phyloP scores from a whole-genome alignment of 2,888 invertebrate genomes.

The Megaustenia siamemsis region DNA sequence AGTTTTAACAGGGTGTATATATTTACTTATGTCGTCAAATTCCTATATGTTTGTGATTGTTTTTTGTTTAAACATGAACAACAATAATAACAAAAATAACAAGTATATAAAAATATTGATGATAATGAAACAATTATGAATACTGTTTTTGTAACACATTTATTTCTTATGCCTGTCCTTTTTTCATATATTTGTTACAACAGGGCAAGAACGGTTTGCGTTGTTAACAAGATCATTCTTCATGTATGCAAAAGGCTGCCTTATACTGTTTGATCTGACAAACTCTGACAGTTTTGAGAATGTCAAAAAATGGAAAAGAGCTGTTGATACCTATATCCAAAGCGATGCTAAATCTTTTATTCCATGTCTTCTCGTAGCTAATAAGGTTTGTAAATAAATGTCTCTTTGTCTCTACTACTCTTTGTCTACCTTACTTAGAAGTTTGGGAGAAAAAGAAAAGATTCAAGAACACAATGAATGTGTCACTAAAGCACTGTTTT shows the following conservation, averaged over 20 bases:
- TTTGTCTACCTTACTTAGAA: neutral
- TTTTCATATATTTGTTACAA: neutral
- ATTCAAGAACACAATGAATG: too few relatives aligned
- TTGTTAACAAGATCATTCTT: constrained; percentile 54
- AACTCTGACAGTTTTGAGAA: constrained; percentile 41
- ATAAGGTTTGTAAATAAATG: constrained; percentile 47
- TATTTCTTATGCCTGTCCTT: too few relatives aligned
- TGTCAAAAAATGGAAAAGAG: constrained; percentile 48
- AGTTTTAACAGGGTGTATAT: too few relatives aligned
- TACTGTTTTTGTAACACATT: too few relatives aligned
- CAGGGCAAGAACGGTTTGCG: constrained; percentile 50
- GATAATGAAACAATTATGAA: too few relatives aligned
- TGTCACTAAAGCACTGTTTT: too few relatives aligned
- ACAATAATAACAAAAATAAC: too few relatives aligned
- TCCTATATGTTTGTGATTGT: too few relatives aligned
- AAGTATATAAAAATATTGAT: too few relatives aligned
- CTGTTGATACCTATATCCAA: constrained; percentile 42
- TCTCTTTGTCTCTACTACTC: neutral
- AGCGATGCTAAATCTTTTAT: constrained; percentile 2
- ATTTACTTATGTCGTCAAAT: too few relatives aligned
- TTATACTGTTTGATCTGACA: constrained; percentile 55
- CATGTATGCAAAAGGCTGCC: constrained; percentile 51
- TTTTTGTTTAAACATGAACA: too few relatives aligned
- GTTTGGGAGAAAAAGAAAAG: too few relatives aligned
- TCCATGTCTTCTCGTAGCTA: constrained; percentile 54